Conservation (phyloP, 1,140 invertebrate species). For the Heliothis subflexa region DNA sequence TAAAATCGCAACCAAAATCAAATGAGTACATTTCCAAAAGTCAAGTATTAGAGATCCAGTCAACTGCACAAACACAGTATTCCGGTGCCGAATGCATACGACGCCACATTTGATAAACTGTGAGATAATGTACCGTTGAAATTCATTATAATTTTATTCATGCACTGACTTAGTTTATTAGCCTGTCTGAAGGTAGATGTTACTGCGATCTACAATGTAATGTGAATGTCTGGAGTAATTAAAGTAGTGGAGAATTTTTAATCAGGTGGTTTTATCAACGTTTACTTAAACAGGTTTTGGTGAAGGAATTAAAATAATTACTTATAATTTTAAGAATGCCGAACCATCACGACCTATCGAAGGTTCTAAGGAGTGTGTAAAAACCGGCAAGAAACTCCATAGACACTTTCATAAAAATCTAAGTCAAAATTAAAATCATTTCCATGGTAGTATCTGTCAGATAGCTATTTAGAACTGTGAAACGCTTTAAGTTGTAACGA, state of each 20-base stretch:
- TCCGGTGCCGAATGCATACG: slow-evolving; percentile 66
- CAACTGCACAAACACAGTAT: slow-evolving; percentile 38
- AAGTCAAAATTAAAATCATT: too few relatives aligned
- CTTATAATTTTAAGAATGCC: too few relatives aligned
- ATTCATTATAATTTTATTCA: slow-evolving; percentile 83
- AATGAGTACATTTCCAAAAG: too few relatives aligned
- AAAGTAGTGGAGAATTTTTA: slow-evolving; percentile 17
- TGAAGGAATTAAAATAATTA: too few relatives aligned
- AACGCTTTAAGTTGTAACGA: too few relatives aligned
- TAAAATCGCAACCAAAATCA: too few relatives aligned
- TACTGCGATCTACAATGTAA: slow-evolving; percentile 47
- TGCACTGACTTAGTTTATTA: slow-evolving; percentile 60
- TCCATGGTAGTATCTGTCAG: too few relatives aligned
- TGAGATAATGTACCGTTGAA: slow-evolving; percentile 68
- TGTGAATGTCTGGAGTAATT: slow-evolving; percentile 37
- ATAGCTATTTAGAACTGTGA: too few relatives aligned
- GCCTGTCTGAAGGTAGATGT: slow-evolving; percentile 41
- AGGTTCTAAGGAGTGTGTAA: too few relatives aligned
- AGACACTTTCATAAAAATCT: too few relatives aligned
- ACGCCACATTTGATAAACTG: slow-evolving; percentile 71
- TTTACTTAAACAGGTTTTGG: neutral
- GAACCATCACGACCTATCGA: too few relatives aligned
- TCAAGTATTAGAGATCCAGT: slow-evolving; percentile 19
- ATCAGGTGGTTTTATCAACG: neutral
- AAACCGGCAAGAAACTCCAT: too few relatives aligned